Evolutionary conservation across 2,888 invertebrate genomes (phyloP).

Genomic region (Limnephilus auricula): DNA sequence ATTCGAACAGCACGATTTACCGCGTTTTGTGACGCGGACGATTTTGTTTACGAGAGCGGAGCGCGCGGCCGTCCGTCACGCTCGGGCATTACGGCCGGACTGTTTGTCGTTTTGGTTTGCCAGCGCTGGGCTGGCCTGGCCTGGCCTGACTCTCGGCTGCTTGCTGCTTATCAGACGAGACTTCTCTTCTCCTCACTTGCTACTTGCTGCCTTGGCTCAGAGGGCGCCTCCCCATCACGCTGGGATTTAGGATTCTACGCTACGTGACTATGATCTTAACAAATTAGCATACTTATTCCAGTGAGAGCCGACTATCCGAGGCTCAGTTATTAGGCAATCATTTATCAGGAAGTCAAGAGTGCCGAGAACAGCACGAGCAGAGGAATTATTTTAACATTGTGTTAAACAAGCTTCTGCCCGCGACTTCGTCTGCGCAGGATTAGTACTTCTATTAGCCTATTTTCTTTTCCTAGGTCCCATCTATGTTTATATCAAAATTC

Average conservation of each 20-base stretch:
- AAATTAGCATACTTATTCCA: slow-evolving; percentile 51
- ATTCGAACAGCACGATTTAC: slow-evolving; percentile 3
- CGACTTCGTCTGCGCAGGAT: too few relatives aligned
- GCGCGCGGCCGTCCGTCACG: slow-evolving; percentile 56
- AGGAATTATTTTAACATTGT: not conserved
- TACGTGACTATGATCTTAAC: slow-evolving; percentile 39
- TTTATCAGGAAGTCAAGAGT: slow-evolving; percentile 37
- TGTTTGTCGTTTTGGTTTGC: slow-evolving; percentile 21
- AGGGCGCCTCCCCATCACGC: slow-evolving; percentile 6
- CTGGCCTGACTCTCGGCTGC: not conserved
- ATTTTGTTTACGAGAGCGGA: slow-evolving; percentile 37
- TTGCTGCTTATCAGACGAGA: not conserved
- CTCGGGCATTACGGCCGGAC: slow-evolving; percentile 59
- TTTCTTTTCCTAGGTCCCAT: too few relatives aligned
- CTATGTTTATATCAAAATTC: too few relatives aligned
- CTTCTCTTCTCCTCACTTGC: not conserved
- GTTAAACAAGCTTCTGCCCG: too few relatives aligned
- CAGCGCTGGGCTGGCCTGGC: slow-evolving; percentile 15
- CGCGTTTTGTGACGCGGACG: not conserved
- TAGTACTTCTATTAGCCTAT: too few relatives aligned
- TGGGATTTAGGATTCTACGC: slow-evolving; percentile 25
- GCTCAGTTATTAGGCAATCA: slow-evolving; percentile 39
- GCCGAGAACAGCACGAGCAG: slow-evolving; percentile 33
- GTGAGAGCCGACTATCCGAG: slow-evolving; percentile 16
- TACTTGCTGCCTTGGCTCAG: not conserved